phyloP scores from a whole-genome alignment of 2,888 invertebrate species.

The Pyrocoelia pectoralis region DNA sequence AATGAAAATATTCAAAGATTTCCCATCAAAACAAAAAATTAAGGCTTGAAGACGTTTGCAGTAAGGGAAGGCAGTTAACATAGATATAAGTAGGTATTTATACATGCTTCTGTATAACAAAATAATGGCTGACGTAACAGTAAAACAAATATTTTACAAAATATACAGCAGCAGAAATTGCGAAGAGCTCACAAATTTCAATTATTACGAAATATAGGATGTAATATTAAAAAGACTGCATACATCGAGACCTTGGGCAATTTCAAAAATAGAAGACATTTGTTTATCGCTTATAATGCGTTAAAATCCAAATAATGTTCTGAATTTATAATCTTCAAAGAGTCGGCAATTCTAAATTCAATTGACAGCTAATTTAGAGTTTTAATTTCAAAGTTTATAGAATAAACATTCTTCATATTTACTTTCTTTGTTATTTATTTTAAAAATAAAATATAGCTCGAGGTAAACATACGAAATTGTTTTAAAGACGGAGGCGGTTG shows the following conservation, averaged over 20 bases:
- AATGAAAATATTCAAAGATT: too few relatives aligned
- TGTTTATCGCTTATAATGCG: constrained; percentile 24
- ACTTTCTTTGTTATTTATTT: not conserved
- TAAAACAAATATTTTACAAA: too few relatives aligned
- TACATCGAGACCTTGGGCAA: constrained; percentile 19
- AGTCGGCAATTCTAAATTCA: constrained; percentile 14
- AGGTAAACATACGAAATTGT: constrained; percentile 3
- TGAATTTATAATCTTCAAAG: constrained; percentile 22
- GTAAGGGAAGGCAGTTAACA: too few relatives aligned
- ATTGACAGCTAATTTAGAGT: constrained; percentile 19
- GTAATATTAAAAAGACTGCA: too few relatives aligned
- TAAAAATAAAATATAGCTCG: constrained; percentile 4
- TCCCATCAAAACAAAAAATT: too few relatives aligned
- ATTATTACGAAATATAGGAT: too few relatives aligned
- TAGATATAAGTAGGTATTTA: too few relatives aligned
- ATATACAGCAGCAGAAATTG: too few relatives aligned
- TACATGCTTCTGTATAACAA: too few relatives aligned
- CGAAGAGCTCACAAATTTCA: too few relatives aligned
- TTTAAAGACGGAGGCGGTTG: constrained; percentile 9
- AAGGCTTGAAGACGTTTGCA: too few relatives aligned
- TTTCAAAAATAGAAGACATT: constrained; percentile 20
- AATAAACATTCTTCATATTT: not conserved
- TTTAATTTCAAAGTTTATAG: constrained; percentile 1
- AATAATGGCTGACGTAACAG: too few relatives aligned
- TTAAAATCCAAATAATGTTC: constrained; percentile 18